Evolutionary conservation across 2,797 vertebrate species (phyloP).

Genomic region (Dermochelys coriacea): DNA sequence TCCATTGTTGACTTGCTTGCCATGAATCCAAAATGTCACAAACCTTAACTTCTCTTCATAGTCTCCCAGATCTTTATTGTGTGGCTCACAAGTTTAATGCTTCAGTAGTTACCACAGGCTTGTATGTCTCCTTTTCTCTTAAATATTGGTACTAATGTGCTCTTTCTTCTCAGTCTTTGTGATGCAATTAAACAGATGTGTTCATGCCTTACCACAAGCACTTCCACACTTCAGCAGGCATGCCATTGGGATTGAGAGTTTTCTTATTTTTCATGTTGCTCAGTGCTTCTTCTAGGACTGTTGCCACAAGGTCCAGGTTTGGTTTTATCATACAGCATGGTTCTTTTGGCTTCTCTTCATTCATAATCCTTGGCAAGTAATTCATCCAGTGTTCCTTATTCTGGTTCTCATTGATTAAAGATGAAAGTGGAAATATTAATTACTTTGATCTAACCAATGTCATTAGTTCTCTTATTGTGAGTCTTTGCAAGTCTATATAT

Average conservation of each 20-base stretch:
- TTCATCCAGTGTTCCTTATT: not conserved
- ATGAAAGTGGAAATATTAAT: not conserved
- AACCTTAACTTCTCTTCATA: not conserved
- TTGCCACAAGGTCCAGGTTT: too few species aligned
- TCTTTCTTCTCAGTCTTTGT: not conserved
- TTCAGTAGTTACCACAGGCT: not conserved
- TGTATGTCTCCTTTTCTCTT: not conserved
- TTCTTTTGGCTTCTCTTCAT: not conserved
- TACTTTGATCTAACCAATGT: not conserved
- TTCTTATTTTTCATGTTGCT: too few species aligned
- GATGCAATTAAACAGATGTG: not conserved
- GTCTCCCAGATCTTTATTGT: not conserved
- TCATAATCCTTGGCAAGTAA: not conserved
- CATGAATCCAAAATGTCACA: not conserved
- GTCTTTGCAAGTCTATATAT: not conserved
- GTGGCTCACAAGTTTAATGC: not conserved
- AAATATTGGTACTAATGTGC: not conserved
- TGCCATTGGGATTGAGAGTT: too few species aligned
- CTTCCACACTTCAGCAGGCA: too few species aligned
- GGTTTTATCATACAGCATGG: too few species aligned
- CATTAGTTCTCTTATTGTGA: not conserved
- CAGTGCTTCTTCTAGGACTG: too few species aligned
- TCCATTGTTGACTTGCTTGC: not conserved
- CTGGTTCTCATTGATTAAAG: not conserved
- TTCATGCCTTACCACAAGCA: too few species aligned